Conservation (phyloP, 2,797 vertebrate species). For the Girardinus metallicus region DNA sequence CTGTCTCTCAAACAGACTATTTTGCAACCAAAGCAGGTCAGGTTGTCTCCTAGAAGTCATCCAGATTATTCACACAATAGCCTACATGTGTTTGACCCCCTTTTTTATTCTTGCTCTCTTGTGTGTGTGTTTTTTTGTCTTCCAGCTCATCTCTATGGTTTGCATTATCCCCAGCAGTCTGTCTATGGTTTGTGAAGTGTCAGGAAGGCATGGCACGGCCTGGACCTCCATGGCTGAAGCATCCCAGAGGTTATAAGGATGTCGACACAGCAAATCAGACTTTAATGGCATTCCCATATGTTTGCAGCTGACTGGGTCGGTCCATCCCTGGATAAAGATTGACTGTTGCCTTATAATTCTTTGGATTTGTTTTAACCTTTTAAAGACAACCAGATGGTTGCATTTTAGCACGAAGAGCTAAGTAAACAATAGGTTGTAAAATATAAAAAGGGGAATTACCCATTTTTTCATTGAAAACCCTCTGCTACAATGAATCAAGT, state of each 20-base stretch:
- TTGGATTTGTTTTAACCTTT: conserved; percentile 17
- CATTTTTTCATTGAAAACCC: not conserved
- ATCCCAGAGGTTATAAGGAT: conserved; percentile 86
- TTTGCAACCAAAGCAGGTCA: conserved; percentile 27
- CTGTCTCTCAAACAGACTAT: conserved; percentile 63
- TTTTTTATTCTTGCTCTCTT: not conserved
- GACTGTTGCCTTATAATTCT: conserved; percentile 24
- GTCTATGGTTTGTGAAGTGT: conserved; percentile 67
- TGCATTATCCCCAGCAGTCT: conserved; percentile 72
- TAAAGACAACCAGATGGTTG: conserved; percentile 8
- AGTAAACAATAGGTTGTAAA: conserved; percentile 4
- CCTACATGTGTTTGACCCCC: not conserved
- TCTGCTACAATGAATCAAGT: not conserved
- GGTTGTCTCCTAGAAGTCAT: not conserved
- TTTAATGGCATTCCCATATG: conserved; percentile 87
- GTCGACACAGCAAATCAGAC: conserved; percentile 87
- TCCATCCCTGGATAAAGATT: conserved; percentile 38
- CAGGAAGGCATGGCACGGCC: conserved; percentile 46
- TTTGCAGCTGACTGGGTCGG: conserved; percentile 73
- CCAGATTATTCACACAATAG: not conserved
- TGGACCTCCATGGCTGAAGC: conserved; percentile 83
- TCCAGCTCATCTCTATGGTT: conserved; percentile 57
- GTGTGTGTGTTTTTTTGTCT: not conserved
- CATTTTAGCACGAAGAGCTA: not conserved
- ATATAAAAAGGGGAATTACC: conserved; percentile 6